Evolutionary conservation across 1,140 invertebrate genomes (phyloP).

Genomic region (Phortica variegata): DNA sequence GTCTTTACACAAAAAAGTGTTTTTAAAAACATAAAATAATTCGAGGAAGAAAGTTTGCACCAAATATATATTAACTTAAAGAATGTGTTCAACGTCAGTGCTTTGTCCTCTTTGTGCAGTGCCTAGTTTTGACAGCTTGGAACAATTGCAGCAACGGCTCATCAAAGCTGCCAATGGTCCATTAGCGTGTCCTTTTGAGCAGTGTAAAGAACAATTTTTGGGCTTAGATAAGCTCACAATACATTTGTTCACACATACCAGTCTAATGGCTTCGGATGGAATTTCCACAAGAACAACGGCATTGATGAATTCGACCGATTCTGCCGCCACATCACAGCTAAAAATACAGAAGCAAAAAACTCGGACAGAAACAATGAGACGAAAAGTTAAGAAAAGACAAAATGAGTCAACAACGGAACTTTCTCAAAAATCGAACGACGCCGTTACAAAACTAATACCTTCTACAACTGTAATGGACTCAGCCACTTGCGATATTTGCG

Average conservation of each 20-base stretch:
- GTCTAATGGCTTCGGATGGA: constrained; percentile 21
- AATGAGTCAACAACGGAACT: too few species aligned
- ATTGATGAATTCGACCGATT: neutral
- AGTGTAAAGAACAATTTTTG: constrained; percentile 71
- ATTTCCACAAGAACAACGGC: neutral
- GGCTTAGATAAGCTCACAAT: constrained; percentile 84
- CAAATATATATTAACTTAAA: constrained; percentile 1
- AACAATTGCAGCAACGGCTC: constrained; percentile 69
- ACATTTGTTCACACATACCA: constrained; percentile 73
- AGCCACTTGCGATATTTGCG: constrained; percentile 69
- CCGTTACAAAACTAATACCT: constrained; percentile 19
- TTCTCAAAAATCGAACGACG: constrained; percentile 25
- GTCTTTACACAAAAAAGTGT: constrained; percentile 14
- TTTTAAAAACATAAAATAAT: constrained; percentile 11
- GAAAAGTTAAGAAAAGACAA: neutral
- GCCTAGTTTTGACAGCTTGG: constrained; percentile 69
- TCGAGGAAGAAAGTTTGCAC: neutral
- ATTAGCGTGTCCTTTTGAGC: constrained; percentile 66
- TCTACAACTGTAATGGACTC: constrained; percentile 6
- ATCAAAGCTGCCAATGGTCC: constrained; percentile 74
- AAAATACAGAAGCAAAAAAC: neutral
- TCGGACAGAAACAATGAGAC: neutral
- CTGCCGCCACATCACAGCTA: neutral
- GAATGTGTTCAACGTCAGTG: constrained; percentile 66
- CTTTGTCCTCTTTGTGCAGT: constrained; percentile 75